Evolutionary conservation across 2,113 vertebrate species (phyloP).

Genomic region (Tricholaema leucomelas): DNA sequence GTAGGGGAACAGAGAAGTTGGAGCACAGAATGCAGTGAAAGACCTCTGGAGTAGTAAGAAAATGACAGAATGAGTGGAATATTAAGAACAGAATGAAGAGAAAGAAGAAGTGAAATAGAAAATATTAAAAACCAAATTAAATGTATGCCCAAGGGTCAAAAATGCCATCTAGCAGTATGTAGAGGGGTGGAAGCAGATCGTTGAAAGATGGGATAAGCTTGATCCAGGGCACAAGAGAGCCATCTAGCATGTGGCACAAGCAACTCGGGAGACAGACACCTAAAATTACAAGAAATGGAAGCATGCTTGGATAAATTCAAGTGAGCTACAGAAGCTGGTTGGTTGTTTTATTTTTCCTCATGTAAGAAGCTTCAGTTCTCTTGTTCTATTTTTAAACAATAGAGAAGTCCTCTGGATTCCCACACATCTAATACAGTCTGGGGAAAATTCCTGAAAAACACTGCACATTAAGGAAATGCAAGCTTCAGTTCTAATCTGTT

Average conservation of each 20-base stretch:
- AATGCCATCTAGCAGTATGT: slow-evolving; percentile 18
- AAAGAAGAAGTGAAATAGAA: slow-evolving; percentile 31
- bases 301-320: not conserved
- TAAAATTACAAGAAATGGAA: not conserved
- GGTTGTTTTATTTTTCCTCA: not conserved
- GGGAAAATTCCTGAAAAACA: not conserved
- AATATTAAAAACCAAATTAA: slow-evolving; percentile 43
- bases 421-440: not conserved
- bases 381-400: not conserved
- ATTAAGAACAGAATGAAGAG: not conserved
- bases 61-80: not conserved
- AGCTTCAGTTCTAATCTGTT: not conserved
- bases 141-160: slow-evolving; percentile 26
- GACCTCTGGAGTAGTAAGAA: not conserved
- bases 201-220: not conserved
- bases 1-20: not conserved
- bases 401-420: not conserved
- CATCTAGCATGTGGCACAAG: not conserved
- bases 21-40: not conserved
- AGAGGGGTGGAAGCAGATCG: slow-evolving; percentile 2
- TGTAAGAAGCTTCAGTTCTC: not conserved
- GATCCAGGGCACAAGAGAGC: not conserved
- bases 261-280: not conserved
- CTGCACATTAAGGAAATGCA: not conserved
- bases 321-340: not conserved